A percentile compares a stretch with the other conserved stretches of the same genome.
Conservation (phyloP, 2,888 invertebrate species). For the Eupithecia dodoneata region DNA sequence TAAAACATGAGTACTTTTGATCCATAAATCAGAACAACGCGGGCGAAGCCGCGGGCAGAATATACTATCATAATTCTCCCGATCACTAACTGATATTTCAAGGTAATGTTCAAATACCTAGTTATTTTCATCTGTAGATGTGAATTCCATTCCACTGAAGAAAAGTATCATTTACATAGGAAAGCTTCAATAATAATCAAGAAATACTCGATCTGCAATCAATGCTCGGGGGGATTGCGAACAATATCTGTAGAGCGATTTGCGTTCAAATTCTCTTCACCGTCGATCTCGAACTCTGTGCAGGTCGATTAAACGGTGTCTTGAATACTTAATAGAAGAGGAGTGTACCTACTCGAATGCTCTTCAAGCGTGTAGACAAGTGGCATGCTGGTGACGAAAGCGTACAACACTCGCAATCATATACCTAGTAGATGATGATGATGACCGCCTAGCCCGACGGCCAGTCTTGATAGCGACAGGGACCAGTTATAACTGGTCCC, state of each 20-base stretch:
- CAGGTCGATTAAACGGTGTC: slow-evolving; percentile 78
- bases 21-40: too few species aligned
- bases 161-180: slow-evolving; percentile 49
- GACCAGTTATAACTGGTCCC: too few species aligned
- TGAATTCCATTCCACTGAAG: slow-evolving; percentile 21
- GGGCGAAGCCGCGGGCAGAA: too few species aligned
- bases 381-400: slow-evolving; percentile 4
- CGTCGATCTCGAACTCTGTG: slow-evolving; percentile 61
- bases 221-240: slow-evolving; percentile 53
- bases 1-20: too few species aligned
- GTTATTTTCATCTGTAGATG: slow-evolving; percentile 36
- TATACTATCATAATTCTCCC: too few species aligned
- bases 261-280: slow-evolving; percentile 67
- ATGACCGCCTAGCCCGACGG: not conserved
- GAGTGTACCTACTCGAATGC: slow-evolving; percentile 60
- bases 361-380: slow-evolving; percentile 45
- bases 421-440: not conserved
- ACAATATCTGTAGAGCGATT: slow-evolving; percentile 65
- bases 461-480: not conserved
- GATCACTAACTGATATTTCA: not conserved
- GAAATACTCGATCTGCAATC: slow-evolving; percentile 56
- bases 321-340: slow-evolving; percentile 78
- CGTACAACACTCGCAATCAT: not conserved
- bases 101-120: not conserved
- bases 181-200: slow-evolving; percentile 51